Evolutionary conservation across 2,797 vertebrate genomes (phyloP), one percentile per base, ranked within the genome.

Genomic region (Propithecus deckenii): DNA sequence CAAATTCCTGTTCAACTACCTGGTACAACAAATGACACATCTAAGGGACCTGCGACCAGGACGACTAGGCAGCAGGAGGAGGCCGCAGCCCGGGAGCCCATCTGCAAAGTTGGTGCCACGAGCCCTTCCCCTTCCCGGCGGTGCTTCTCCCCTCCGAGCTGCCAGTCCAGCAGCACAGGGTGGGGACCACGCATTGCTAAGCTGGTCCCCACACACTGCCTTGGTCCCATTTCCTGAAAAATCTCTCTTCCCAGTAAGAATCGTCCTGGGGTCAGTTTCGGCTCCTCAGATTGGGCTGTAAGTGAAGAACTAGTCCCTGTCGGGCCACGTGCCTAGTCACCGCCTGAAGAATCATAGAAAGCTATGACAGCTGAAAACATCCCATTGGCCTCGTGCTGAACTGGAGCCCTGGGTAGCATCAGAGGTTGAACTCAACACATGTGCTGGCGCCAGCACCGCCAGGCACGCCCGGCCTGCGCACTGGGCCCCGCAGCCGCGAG

Each of bases 101-200:
- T 17, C 30, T 4, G n/a, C 43, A 12, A 50, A 4, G 55, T 13
- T 7, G 0, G 30, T 2, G 3, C 28, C 25, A 0, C 1, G 7
- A 35, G 5, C 50, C 41, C 0, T 7, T 1, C 11, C 30, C 5
- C 69, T 38, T 23, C 22, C 22, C 8, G 52, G 20, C 7, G 7
- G 52, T 55, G 52, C 22, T 57, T 22, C 61, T 10, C 52, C 3
- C 20, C 22, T 14, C 41, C 0, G 0, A 25, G n/a, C 20, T 50
- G 7, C 50, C 41, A 20, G 71, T 30, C 72, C 41, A 9, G 2
- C 7, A 8, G 6, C n/a, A 79, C 65, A 28, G 74, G 41, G n/a
- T 0, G 1, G 78, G 0, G 7, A 4, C 46, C 8, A 0, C 0
- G n/a, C 5, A 43, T 18, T 67, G 4, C 46, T 0, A 6, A 3